Conservation (phyloP, 2,113 vertebrate species). For the Cranoglanis bouderius region DNA sequence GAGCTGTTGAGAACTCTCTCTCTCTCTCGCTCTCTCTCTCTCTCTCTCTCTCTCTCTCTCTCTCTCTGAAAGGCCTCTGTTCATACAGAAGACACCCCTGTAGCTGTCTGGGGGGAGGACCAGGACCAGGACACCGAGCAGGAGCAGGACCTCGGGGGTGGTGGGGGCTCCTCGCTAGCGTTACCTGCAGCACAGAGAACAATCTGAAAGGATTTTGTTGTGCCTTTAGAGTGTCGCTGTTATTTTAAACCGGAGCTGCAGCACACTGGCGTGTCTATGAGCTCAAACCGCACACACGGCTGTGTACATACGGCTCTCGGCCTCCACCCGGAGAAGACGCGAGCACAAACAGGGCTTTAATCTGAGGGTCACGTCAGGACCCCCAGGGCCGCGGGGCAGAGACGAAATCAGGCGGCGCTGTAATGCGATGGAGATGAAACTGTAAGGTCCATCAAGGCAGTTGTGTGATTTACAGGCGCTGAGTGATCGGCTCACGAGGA, state of each 20-base stretch:
- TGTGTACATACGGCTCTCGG: constrained; percentile 42
- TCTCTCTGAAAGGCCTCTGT: constrained; percentile 42
- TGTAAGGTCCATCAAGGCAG: constrained; percentile 44
- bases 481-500: constrained; percentile 9
- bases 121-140: not conserved
- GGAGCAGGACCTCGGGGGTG: not conserved
- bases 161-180: not conserved
- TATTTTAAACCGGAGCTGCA: constrained; percentile 47
- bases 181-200: constrained; percentile 37
- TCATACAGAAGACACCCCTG: constrained; percentile 47
- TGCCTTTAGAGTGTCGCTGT: constrained; percentile 33
- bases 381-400: constrained; percentile 28
- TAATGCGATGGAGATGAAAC: constrained; percentile 39
- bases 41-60: not conserved
- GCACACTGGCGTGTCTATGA: constrained; percentile 48
- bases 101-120: constrained; percentile 7
- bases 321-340: constrained; percentile 19
- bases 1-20: constrained; percentile 34
- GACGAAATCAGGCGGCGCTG: not conserved
- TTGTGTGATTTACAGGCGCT: constrained; percentile 48
- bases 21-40: constrained; percentile 3
- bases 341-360: constrained; percentile 44
- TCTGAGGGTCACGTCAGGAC: constrained; percentile 9
- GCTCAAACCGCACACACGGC: constrained; percentile 36
- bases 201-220: constrained; percentile 55